Base-by-base conservation (phyloP, 2,113 vertebrate species). In the Cebidichthys violaceus region DNA sequence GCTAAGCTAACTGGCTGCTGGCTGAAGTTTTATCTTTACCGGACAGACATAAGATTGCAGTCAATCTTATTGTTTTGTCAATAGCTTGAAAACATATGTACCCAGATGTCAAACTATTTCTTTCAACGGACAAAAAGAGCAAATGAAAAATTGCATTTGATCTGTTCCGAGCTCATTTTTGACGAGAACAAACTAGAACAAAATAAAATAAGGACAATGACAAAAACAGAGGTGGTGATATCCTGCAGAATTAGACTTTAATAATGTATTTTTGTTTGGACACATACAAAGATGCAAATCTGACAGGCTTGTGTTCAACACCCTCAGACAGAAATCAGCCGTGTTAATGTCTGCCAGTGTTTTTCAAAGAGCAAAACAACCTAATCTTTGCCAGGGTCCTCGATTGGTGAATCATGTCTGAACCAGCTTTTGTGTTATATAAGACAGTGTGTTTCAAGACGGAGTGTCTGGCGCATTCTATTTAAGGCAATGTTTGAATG, bases 401-500 rank as follows among this genome's bases (percentile, higher is more conserved):
- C 70, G 35, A 77, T 47, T 14, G 52, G 74, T 82, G 77, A 80
- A 69, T 86, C 77, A 57, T 6, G 60, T 70, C 71, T 84, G 70
- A 82, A 87, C 52, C 76, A 41, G 68, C 62, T 52, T 52, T 52
- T 41, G 64, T 81, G 75, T 90, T 89, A 79, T 84, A 78, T 89
- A 87, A 88, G 87, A 80, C 71, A 67, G 57, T 57, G 65, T 31
- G 59, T 57, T 84, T 61, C 52, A 67, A 74, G 60, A 52, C 77
- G 33, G 54, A 60, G 73, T 74, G 82, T 90, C 78, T 87, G 76
- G 72, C 62, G 35, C 79, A 27, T 3, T 82, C 84, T 92, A 85
- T 90, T 92, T 89, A 87, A 86, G 87, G 89, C 59, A 1, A 20
- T 35, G 62, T 81, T 92, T 77, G 77, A 81, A 72, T 70, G 60